These are phyloP conservation scores for Oenanthe melanoleuca DNA, from an alignment of 2,113 vertebrate species.

Conservation along the genomic window DNA sequence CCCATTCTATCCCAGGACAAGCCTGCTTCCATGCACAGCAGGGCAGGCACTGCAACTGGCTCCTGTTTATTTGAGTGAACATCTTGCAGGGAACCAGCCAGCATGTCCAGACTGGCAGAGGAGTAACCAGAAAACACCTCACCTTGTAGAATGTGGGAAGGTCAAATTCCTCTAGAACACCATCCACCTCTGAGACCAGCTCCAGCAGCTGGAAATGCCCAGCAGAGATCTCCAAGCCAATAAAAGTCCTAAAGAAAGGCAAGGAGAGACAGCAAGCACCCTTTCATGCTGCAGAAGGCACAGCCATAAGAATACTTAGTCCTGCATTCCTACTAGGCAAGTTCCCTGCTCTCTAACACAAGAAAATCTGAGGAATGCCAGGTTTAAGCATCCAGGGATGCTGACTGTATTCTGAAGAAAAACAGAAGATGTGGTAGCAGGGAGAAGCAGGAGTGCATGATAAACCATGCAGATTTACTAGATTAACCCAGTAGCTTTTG, in stretches of 20 bases:
- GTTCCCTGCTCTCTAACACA: neutral
- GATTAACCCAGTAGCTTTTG: neutral
- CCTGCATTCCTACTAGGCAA: neutral
- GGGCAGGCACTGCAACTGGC: neutral
- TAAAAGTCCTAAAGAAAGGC: conserved; percentile 83
- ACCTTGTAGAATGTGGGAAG: conserved; percentile 92
- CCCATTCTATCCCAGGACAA: neutral
- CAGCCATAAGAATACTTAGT: neutral
- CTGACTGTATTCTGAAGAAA: neutral
- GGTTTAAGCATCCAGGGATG: neutral
- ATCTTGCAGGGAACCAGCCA: rapidly evolving
- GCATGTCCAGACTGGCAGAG: neutral
- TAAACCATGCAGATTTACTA: neutral
- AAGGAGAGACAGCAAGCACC: neutral
- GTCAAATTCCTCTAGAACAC: conserved; percentile 86
- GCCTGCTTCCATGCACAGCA: neutral
- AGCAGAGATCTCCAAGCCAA: conserved; percentile 85
- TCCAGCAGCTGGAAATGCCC: conserved; percentile 85
- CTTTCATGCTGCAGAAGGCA: neutral
- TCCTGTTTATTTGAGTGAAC: neutral
- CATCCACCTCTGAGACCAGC: conserved; percentile 83
- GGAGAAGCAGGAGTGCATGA: neutral
- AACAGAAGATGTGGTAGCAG: neutral
- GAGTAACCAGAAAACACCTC: neutral
- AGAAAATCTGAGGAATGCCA: neutral